Conservation (phyloP, 2,888 invertebrate genomes). For the Salpingus planirostris region DNA sequence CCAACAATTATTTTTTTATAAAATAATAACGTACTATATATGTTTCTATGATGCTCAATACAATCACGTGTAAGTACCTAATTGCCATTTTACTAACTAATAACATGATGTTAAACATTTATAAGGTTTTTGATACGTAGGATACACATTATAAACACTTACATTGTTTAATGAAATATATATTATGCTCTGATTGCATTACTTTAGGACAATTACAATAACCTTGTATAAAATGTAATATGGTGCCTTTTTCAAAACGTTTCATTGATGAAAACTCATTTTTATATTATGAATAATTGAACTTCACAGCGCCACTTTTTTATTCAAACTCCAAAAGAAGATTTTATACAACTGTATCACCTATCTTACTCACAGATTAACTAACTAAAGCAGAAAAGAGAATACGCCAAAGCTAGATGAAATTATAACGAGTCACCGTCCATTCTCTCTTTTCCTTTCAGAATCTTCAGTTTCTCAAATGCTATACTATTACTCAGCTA, state of each 20-base stretch:
- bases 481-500: too few species aligned
- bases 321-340: too few species aligned
- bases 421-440: not conserved
- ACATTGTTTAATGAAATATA: conserved; percentile 1
- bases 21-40: too few species aligned
- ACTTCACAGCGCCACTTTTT: too few species aligned
- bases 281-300: conserved; percentile 5
- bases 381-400: too few species aligned
- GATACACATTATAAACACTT: too few species aligned
- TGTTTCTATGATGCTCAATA: conserved; percentile 27
- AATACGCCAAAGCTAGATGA: too few species aligned
- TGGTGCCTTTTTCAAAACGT: conserved; percentile 20
- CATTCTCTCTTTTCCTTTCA: not conserved
- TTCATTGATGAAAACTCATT: conserved; percentile 18
- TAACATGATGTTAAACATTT: conserved; percentile 38
- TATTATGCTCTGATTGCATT: conserved; percentile 4
- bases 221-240: conserved; percentile 15
- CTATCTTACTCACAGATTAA: too few species aligned
- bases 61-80: conserved; percentile 30
- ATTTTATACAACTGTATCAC: too few species aligned
- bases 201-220: conserved; percentile 18
- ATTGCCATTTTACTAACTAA: conserved; percentile 15
- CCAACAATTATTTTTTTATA: conserved; percentile 17
- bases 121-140: conserved; percentile 26
- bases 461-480: not conserved